These are phyloP conservation scores for Herminia tarsipennalis DNA, from an alignment of 2,888 invertebrate species.

Conservation along the genomic window DNA sequence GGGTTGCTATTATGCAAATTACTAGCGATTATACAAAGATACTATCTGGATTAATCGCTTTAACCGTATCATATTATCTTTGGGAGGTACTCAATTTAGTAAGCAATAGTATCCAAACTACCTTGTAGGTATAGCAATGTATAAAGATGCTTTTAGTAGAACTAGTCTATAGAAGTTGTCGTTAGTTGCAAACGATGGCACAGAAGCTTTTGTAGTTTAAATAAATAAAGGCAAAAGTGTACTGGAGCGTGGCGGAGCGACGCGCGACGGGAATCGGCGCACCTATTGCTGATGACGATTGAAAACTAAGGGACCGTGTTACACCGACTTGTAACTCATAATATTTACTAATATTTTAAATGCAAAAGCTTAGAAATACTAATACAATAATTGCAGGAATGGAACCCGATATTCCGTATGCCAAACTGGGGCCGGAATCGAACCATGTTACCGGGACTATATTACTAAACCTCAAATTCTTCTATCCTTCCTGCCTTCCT, in stretches of 20 bases:
- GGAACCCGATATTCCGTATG: too few relatives aligned
- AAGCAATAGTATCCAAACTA: too few relatives aligned
- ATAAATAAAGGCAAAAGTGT: conserved; percentile 38
- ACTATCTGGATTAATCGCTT: too few relatives aligned
- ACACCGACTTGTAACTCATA: conserved; percentile 14
- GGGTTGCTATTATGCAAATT: too few relatives aligned
- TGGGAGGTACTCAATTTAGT: too few relatives aligned
- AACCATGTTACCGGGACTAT: too few relatives aligned
- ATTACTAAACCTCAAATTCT: too few relatives aligned
- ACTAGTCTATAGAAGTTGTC: conserved; percentile 31
- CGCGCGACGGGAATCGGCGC: conserved; percentile 22
- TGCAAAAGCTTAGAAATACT: neutral
- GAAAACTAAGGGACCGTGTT: conserved; percentile 25
- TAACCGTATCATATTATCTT: too few relatives aligned
- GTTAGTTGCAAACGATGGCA: conserved; percentile 39
- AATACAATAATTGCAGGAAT: too few relatives aligned
- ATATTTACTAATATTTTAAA: neutral
- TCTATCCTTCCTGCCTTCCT: too few relatives aligned
- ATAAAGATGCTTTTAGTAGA: conserved; percentile 26
- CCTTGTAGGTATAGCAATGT: conserved; percentile 2
- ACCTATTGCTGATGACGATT: conserved; percentile 41
- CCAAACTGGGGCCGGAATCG: too few relatives aligned
- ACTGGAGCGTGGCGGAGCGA: conserved; percentile 14
- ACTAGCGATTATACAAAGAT: too few relatives aligned
- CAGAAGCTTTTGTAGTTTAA: conserved; percentile 42